A percentile compares a stretch with the other conserved stretches of the same genome.
phyloP scores from a whole-genome alignment of 2,113 vertebrate genomes.

The Vulpes ferrilata region DNA sequence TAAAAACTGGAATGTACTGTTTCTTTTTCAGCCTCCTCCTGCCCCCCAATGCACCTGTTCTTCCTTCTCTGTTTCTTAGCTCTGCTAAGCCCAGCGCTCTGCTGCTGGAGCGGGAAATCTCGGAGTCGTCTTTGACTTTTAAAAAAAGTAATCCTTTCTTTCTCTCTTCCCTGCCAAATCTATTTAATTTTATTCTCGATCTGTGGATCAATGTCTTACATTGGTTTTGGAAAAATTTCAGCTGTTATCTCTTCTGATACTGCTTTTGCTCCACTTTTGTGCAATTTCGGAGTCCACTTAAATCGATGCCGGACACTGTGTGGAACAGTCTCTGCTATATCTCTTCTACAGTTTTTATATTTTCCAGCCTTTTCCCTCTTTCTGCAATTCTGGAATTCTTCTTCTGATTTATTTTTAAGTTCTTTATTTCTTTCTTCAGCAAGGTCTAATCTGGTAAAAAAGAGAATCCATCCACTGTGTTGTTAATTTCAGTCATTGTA shows the following conservation, averaged over 20 bases:
- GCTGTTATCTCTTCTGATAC: not conserved
- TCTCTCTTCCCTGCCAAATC: not conserved
- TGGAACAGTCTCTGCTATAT: not conserved
- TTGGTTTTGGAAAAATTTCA: not conserved
- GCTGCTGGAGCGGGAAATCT: not conserved
- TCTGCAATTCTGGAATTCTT: not conserved
- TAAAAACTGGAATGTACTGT: not conserved
- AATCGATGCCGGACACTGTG: not conserved
- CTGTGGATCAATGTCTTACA: not conserved
- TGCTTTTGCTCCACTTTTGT: not conserved
- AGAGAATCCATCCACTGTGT: not conserved
- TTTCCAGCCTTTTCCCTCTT: not conserved
- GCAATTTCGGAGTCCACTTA: not conserved
- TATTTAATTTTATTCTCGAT: slow-evolving; percentile 13
- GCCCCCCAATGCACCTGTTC: not conserved
- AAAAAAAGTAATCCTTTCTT: not conserved
- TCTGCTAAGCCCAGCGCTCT: not conserved
- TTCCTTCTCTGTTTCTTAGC: slow-evolving; percentile 14
- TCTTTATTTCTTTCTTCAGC: not conserved
- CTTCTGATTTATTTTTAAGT: not conserved
- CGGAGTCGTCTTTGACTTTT: not conserved
- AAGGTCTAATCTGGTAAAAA: not conserved
- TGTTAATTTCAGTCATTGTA: slow-evolving; percentile 22
- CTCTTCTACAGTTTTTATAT: not conserved
- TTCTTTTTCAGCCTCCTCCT: not conserved